These are phyloP conservation scores for Nomada fabriciana DNA, from an alignment of 2,888 invertebrate species.

Conservation along the genomic window DNA sequence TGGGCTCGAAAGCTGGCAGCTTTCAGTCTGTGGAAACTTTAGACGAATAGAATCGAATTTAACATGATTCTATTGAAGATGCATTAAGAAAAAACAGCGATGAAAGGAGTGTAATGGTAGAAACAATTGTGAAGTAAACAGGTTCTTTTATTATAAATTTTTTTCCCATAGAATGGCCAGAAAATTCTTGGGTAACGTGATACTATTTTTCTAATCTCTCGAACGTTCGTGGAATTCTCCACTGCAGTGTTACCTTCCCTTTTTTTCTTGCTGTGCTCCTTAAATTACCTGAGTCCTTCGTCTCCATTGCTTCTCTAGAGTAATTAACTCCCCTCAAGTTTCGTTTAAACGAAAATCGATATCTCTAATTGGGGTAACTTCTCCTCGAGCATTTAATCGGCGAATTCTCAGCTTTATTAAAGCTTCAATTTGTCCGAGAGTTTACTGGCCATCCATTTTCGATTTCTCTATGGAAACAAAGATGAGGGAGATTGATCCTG, in stretches of 20 bases:
- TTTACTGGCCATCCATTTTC: slow-evolving; percentile 3
- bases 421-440: neutral
- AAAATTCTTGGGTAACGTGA: neutral
- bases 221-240: neutral
- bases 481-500: neutral
- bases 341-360: slow-evolving; percentile 7
- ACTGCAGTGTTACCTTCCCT: neutral
- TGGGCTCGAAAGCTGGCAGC: neutral
- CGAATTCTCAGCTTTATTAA: neutral
- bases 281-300: neutral
- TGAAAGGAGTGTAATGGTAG: neutral
- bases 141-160: neutral
- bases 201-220: neutral
- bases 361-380: neutral
- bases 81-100: neutral
- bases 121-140: neutral
- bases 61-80: neutral
- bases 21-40: neutral
- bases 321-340: neutral
- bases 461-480: neutral
- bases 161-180: neutral
- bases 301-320: neutral
- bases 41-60: neutral
- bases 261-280: neutral
- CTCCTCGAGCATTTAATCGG: neutral